These are phyloP conservation scores for Boleophthalmus pectinirostris DNA, from an alignment of 2,113 vertebrate species.

Conservation along the genomic window DNA sequence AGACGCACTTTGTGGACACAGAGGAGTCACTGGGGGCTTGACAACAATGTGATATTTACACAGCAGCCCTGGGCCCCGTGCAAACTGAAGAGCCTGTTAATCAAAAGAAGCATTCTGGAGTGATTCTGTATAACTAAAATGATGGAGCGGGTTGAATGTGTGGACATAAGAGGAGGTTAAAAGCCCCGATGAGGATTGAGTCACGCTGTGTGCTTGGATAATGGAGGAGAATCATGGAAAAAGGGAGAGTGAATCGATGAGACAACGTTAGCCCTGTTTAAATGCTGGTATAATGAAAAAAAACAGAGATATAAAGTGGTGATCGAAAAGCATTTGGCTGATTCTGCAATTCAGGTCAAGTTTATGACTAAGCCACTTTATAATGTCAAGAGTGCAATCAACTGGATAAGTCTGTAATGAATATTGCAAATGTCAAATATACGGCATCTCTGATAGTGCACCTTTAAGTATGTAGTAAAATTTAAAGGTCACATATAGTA, in stretches of 20 bases:
- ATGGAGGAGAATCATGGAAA: conserved; percentile 45
- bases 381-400: neutral
- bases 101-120: conserved; percentile 17
- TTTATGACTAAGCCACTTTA: conserved; percentile 1
- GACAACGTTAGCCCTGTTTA: conserved; percentile 22
- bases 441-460: too few species aligned
- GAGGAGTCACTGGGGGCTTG: conserved; percentile 43
- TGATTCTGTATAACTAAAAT: neutral
- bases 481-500: neutral
- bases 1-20: conserved; percentile 56
- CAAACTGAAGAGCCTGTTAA: conserved; percentile 22
- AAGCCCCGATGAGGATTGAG: conserved; percentile 41
- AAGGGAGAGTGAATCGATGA: conserved; percentile 30
- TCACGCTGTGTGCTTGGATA: conserved; percentile 49
- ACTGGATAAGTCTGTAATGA: neutral
- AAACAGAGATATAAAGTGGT: neutral
- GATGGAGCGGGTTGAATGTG: conserved; percentile 29
- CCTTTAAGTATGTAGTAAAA: neutral
- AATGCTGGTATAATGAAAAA: conserved; percentile 20
- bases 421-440: neutral
- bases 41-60: conserved; percentile 59
- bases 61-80: conserved; percentile 35
- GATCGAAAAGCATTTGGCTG: conserved; percentile 20
- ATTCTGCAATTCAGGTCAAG: conserved; percentile 20
- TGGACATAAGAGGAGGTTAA: conserved; percentile 45